These are phyloP conservation scores for Pollenia labialis DNA, from an alignment of 2,888 invertebrate species.

Conservation along the genomic window DNA sequence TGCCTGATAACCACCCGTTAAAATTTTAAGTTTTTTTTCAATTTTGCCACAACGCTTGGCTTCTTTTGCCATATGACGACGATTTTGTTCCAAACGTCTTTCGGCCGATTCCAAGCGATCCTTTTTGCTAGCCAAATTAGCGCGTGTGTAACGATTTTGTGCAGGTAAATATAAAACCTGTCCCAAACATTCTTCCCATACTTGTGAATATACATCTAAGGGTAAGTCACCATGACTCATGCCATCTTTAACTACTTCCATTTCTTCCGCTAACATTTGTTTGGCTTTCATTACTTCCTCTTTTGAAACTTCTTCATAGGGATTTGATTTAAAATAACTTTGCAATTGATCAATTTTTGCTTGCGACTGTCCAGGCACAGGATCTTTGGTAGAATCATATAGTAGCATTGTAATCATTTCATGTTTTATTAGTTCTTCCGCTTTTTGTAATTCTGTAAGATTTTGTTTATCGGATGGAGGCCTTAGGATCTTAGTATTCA, in stretches of 20 bases:
- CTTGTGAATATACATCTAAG: slow-evolving; percentile 95
- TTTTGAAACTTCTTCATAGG: slow-evolving; percentile 89
- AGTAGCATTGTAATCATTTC: slow-evolving; percentile 99
- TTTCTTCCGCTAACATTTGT: slow-evolving; percentile 90
- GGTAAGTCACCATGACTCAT: slow-evolving; percentile 98
- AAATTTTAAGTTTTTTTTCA: slow-evolving; percentile 97
- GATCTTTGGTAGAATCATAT: slow-evolving; percentile 93
- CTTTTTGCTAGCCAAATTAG: slow-evolving; percentile 97
- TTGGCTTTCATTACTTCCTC: slow-evolving; percentile 89
- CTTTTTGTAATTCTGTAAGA: slow-evolving; percentile 94
- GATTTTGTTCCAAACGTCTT: slow-evolving; percentile 95
- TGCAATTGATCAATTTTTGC: slow-evolving; percentile 87
- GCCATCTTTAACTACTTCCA: slow-evolving; percentile 94
- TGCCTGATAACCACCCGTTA: slow-evolving; percentile 95
- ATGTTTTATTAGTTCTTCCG: slow-evolving; percentile 97
- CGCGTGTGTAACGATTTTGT: slow-evolving; percentile 96
- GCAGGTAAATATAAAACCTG: slow-evolving; percentile 96
- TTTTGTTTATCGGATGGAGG: slow-evolving; percentile 90
- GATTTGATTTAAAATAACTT: slow-evolving; percentile 93
- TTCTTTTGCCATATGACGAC: slow-evolving; percentile 97
- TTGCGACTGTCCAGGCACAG: slow-evolving; percentile 85
- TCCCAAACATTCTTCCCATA: slow-evolving; percentile 98
- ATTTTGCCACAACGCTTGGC: slow-evolving; percentile 98
- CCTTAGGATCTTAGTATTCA: slow-evolving; percentile 92
- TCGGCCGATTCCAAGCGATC: slow-evolving; percentile 97